These are phyloP conservation scores for Macropis europaea DNA, from an alignment of 2,888 invertebrate species.

Conservation along the genomic window DNA sequence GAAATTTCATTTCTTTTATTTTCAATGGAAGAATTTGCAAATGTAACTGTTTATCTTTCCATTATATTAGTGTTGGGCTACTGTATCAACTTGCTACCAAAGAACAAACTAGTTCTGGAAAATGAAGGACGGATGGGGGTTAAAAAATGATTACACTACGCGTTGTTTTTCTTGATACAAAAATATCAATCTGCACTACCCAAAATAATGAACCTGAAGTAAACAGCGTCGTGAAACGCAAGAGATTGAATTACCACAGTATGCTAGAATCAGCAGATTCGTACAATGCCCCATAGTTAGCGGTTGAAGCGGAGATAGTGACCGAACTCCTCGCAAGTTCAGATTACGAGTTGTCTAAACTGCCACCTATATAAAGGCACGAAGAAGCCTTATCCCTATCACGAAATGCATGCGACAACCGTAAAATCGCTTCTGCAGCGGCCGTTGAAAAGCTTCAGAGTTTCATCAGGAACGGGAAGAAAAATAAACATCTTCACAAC, in stretches of 20 bases:
- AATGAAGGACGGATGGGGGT: too few relatives aligned
- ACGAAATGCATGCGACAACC: not conserved
- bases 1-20: too few relatives aligned
- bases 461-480: not conserved
- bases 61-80: too few relatives aligned
- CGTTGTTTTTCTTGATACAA: too few relatives aligned
- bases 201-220: not conserved
- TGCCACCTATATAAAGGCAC: slow-evolving; percentile 10
- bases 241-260: slow-evolving; percentile 1
- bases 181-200: too few relatives aligned
- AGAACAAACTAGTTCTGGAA: too few relatives aligned
- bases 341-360: slow-evolving; percentile 22
- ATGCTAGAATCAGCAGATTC: slow-evolving; percentile 5
- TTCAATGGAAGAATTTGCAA: too few relatives aligned
- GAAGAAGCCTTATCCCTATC: slow-evolving; percentile 23
- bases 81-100: too few relatives aligned
- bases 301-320: not conserved
- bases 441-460: not conserved
- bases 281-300: not conserved
- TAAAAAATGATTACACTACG: too few relatives aligned
- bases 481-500: too few relatives aligned
- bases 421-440: not conserved
- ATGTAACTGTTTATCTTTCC: too few relatives aligned
- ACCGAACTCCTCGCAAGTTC: not conserved
- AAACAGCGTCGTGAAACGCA: not conserved